Evolutionary conservation across 2,888 invertebrate genomes (phyloP).

Genomic region (Gymnocheta viridis): DNA sequence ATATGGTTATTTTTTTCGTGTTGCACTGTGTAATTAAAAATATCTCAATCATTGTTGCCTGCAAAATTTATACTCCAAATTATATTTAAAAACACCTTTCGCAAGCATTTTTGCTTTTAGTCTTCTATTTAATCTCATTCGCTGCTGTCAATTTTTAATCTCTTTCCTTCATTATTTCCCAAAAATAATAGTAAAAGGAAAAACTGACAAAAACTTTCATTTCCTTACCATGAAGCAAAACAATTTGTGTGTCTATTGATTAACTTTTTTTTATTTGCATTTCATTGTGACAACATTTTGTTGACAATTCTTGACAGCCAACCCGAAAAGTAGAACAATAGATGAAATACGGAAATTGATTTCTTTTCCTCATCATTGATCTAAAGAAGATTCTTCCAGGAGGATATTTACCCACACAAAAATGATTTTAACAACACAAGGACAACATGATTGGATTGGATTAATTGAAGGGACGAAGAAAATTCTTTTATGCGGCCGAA

Average conservation of each 20-base stretch:
- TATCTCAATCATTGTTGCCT: too few relatives aligned
- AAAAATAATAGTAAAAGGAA: background rate
- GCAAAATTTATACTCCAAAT: background rate
- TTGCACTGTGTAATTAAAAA: too few relatives aligned
- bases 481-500: background rate
- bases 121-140: background rate
- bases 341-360: slow-evolving; percentile 57
- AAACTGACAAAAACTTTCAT: slow-evolving; percentile 25
- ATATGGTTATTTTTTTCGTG: too few relatives aligned
- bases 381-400: background rate
- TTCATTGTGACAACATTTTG: slow-evolving; percentile 25
- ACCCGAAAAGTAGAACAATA: background rate
- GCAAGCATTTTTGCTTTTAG: background rate
- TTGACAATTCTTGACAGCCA: slow-evolving; percentile 38
- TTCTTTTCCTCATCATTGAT: slow-evolving; percentile 41
- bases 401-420: slow-evolving; percentile 1
- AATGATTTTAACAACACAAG: slow-evolving; percentile 2
- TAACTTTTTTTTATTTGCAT: slow-evolving; percentile 23
- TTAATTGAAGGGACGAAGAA: slow-evolving; percentile 17
- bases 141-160: background rate
- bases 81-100: background rate
- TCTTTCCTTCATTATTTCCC: background rate
- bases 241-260: slow-evolving; percentile 15
- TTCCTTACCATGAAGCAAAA: slow-evolving; percentile 33
- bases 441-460: slow-evolving; percentile 25